phyloP scores from a whole-genome alignment of 1,140 invertebrate species.

The Contarinia nasturtii region DNA sequence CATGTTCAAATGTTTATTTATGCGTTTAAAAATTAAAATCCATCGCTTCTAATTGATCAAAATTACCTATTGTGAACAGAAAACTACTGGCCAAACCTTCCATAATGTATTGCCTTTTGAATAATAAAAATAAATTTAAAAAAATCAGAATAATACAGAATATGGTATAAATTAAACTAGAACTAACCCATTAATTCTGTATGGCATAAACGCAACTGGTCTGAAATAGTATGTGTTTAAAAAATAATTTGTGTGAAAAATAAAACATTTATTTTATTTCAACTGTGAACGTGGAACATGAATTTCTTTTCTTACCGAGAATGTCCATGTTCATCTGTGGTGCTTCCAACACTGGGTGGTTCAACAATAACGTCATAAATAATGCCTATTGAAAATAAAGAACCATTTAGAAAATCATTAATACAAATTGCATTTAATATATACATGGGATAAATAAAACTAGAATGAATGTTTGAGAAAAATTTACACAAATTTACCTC shows the following conservation, averaged over 20 bases:
- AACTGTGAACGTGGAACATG: no score
- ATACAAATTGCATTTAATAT: background rate
- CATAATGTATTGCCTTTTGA: conserved; percentile 98
- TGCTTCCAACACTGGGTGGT: conserved; percentile 91
- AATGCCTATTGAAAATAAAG: conserved; percentile 45
- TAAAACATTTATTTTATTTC: no score
- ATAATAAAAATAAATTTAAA: no score
- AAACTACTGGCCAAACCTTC: conserved; percentile 94
- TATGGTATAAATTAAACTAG: no score
- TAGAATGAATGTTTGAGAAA: background rate
- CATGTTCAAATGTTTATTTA: background rate
- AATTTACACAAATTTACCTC: conserved; percentile 44
- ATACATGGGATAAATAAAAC: background rate
- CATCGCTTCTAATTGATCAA: no score
- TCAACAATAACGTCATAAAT: conserved; percentile 98
- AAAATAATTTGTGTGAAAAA: no score
- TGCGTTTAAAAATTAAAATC: background rate
- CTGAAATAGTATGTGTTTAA: no score
- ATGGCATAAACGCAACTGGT: conserved; percentile 93
- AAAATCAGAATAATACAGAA: no score
- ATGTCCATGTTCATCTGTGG: conserved; percentile 91
- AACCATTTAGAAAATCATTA: background rate
- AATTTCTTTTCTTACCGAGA: conserved; percentile 82
- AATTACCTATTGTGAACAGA: conserved; percentile 85
- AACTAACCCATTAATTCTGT: conserved; percentile 95